Evolutionary conservation across 2,888 invertebrate species (phyloP), one percentile per base, ranked within the genome.

Genomic region (Cyaniris semiargus): DNA sequence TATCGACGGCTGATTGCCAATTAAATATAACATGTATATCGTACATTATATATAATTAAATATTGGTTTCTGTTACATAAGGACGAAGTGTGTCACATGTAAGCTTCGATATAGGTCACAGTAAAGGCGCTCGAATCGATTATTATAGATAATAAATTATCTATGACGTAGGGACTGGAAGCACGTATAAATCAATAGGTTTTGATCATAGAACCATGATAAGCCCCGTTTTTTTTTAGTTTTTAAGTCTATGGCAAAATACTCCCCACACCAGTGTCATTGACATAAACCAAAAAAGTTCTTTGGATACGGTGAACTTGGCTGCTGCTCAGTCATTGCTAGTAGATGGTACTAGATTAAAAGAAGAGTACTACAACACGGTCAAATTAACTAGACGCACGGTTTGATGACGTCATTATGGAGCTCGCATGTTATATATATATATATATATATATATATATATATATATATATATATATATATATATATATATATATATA

Each of bases 31-130:
- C 60, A 23, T 60, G 23, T 21, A 60, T 44, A 44, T 38, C 8
- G 38, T 58, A 21, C 58, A 18, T 58, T 21, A 58, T 58, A 21
- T 58, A 21, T 58, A n/a, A 58, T 58, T 58, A 21, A 58, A 18
- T 38, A 23, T 66, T 66, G 15, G 27, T 27, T 66, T 66, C 27
- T 27, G 60, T 27, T 66, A 66, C 23, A 66, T 27, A 66, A 27
- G 66, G 66, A 13, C 27, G 27, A 27, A 15, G 66, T 66, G 23
- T 60, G 58, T 60, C 58, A 23, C 21, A 13, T 66, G 66, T 66
- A 66, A 66, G 66, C 23, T 3, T 23, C 66, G 27, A 66, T 66
- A 66, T 66, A 66, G 66, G 66, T 66, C 66, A 66, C 15, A 27
- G 6, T 66, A 66, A 53, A 66, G 27, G 66, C 27, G 66, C 27